Evolutionary conservation across 2,113 vertebrate species (phyloP).

Genomic region (Neodontobutis hainanensis): DNA sequence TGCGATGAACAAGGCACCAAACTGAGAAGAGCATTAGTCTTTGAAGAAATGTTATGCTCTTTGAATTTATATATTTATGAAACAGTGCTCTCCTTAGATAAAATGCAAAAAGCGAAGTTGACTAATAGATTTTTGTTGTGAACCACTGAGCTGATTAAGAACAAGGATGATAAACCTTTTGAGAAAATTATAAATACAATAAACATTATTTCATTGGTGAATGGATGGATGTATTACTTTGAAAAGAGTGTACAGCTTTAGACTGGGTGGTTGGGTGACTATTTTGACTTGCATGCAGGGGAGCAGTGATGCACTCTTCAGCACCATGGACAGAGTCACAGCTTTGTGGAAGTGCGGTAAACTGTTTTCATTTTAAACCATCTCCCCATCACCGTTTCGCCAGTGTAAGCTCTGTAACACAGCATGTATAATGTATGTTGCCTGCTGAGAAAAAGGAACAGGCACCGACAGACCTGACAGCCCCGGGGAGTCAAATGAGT

Average conservation of each 20-base stretch:
- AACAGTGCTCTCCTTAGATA: background rate
- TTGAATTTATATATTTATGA: background rate
- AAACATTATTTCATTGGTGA: no score
- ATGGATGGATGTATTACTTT: background rate
- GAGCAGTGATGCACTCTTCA: conserved; percentile 3
- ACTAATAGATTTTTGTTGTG: background rate
- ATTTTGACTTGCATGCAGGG: background rate
- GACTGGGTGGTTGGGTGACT: background rate
- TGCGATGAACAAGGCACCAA: background rate
- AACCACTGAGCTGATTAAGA: background rate
- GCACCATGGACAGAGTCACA: conserved; percentile 39
- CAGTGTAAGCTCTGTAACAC: conserved; percentile 60
- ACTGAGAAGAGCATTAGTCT: background rate
- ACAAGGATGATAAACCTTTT: no score
- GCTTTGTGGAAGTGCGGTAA: conserved; percentile 21
- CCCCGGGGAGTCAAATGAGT: conserved; percentile 73
- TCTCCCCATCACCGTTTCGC: conserved; percentile 52
- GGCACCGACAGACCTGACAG: conserved; percentile 68
- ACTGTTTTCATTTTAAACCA: conserved; percentile 52
- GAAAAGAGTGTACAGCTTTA: background rate
- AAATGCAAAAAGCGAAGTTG: background rate
- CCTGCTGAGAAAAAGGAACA: conserved; percentile 63
- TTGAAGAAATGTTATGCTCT: background rate
- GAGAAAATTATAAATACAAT: no score
- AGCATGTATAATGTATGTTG: conserved; percentile 73